Evolutionary conservation across 2,888 invertebrate species (phyloP), one percentile per base, ranked within the genome.

Genomic region (Silvanus unidentatus): DNA sequence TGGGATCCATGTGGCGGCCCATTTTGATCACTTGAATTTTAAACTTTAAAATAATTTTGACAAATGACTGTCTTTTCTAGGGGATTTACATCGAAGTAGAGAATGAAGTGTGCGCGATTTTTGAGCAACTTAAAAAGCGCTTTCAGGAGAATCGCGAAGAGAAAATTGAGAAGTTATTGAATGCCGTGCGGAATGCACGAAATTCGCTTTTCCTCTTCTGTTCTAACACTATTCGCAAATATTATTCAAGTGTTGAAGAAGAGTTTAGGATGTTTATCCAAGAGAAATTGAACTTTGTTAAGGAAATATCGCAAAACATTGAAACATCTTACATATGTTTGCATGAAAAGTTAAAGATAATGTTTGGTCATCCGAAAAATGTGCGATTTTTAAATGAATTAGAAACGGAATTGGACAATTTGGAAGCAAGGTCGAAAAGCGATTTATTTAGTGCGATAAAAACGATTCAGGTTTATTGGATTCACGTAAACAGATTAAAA

Each of bases 321-420:
- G 44, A 50, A 1, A 30, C 15, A 9, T 49, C 45, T n/a, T 48
- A 45, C 13, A 45, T 48, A 30, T 27, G 47, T 15, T 47, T 64
- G 16, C 56, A 60, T 29, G 49, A 52, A 4, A 61, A 63, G 50
- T 45, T 69, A 36, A 67, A 63, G 46, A 55, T 64, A 2, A 44
- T 66, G 16, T 55, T 63, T 47, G 69, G 69, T 13, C 62, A 64
- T 53, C 63, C 62, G 2, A 58, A 55, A 1, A 67, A 66, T 39
- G 52, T 45, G 37, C 16, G 42, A 14, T 46, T 63, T 30, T 44
- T 69, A 37, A 49, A 53, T 10, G 46, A 57, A n/a, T 40, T 69
- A n/a, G 43, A 60, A 44, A 35, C 41, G 9, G 22, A 22, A 22
- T 5, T 22, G 22, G 8, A 5, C 8, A 22, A 22, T 22, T 22